phyloP scores from a whole-genome alignment of 2,888 invertebrate species.

The Pachycephus smyrnensis region DNA sequence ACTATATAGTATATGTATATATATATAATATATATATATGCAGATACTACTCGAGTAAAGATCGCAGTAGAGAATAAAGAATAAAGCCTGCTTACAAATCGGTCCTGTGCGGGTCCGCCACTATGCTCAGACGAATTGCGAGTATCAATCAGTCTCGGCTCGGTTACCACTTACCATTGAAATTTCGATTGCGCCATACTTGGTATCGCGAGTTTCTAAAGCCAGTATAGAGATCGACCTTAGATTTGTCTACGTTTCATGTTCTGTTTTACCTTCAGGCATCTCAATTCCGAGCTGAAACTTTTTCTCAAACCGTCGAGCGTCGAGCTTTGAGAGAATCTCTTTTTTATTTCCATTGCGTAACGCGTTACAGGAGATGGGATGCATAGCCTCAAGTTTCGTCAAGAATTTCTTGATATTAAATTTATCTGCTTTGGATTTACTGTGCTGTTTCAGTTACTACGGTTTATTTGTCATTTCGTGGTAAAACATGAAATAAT shows the following conservation, averaged over 20 bases:
- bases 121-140: background rate
- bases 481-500: too few species aligned
- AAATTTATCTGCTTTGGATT: too few species aligned
- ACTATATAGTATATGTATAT: background rate
- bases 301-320: background rate
- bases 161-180: slow-evolving; percentile 27
- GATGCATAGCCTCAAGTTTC: too few species aligned
- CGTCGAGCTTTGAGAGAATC: too few species aligned
- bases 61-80: background rate
- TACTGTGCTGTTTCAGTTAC: too few species aligned
- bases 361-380: background rate
- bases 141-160: background rate
- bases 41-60: too few species aligned
- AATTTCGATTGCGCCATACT: slow-evolving; percentile 32
- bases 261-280: slow-evolving; percentile 27
- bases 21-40: background rate
- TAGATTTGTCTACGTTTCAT: slow-evolving; percentile 33
- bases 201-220: slow-evolving; percentile 2
- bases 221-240: slow-evolving; percentile 18
- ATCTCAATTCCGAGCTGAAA: background rate
- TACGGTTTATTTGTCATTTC: too few species aligned
- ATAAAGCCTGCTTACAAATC: background rate
- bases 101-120: background rate
- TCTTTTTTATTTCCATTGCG: too few species aligned
- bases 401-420: too few species aligned